A percentile compares a stretch with the other conserved stretches of the same genome.
These are phyloP conservation scores for Papilio polyxenes DNA, from an alignment of 1,140 invertebrate genomes.

Conservation along the genomic window DNA sequence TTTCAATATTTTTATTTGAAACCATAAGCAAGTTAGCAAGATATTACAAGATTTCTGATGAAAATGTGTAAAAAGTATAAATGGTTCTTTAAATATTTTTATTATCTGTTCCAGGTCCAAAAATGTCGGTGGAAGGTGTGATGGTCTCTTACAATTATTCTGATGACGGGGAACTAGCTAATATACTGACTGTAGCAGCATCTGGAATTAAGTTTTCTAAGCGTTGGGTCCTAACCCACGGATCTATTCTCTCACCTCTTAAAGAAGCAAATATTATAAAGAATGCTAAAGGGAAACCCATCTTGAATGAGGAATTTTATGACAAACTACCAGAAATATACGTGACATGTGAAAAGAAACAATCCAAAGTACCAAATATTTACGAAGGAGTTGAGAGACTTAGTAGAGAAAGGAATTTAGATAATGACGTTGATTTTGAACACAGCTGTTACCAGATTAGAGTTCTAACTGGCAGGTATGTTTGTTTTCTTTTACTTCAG, in stretches of 20 bases:
- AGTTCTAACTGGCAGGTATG: slow-evolving; percentile 70
- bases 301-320: slow-evolving; percentile 72
- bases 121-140: slow-evolving; percentile 71
- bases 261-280: slow-evolving; percentile 66
- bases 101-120: slow-evolving; percentile 46
- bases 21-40: no score
- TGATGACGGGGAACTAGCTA: slow-evolving; percentile 64
- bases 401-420: slow-evolving; percentile 59
- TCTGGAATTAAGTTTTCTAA: slow-evolving; percentile 80
- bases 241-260: slow-evolving; percentile 75
- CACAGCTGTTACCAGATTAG: slow-evolving; percentile 72
- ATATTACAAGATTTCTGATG: no score
- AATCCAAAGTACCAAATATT: slow-evolving; percentile 47
- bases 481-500: neutral
- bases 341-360: slow-evolving; percentile 67
- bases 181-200: slow-evolving; percentile 71
- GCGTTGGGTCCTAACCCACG: slow-evolving; percentile 81
- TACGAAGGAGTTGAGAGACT: slow-evolving; percentile 62
- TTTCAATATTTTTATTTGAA: no score
- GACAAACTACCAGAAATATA: slow-evolving; percentile 71
- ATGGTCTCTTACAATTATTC: slow-evolving; percentile 77
- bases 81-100: slow-evolving; percentile 11
- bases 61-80: no score
- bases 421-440: slow-evolving; percentile 59
- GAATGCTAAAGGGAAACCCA: slow-evolving; percentile 64